A percentile compares a stretch with the other conserved stretches of the same genome.
phyloP scores from a whole-genome alignment of 2,113 vertebrate genomes.

The Dasyornis broadbenti region DNA sequence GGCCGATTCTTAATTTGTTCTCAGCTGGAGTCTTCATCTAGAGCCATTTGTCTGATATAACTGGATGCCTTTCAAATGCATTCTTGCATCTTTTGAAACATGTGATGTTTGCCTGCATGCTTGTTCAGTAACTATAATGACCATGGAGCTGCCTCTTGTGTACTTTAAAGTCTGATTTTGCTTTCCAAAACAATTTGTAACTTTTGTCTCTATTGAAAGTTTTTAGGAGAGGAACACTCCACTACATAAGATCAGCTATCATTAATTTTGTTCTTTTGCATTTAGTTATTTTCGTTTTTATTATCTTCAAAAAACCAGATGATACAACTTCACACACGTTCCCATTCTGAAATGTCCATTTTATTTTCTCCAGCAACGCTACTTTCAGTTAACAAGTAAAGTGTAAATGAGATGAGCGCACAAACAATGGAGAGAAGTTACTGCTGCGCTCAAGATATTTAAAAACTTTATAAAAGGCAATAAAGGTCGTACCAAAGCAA shows the following conservation, averaged over 20 bases:
- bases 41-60: constrained; percentile 2
- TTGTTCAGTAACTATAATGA: constrained; percentile 19
- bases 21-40: constrained; percentile 52
- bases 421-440: constrained; percentile 34
- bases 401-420: constrained; percentile 38
- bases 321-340: background rate
- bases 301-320: constrained; percentile 57
- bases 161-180: constrained; percentile 11
- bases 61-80: constrained; percentile 43
- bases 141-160: constrained; percentile 8
- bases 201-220: background rate
- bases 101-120: background rate
- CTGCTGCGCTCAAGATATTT: constrained; percentile 32
- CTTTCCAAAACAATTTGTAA: constrained; percentile 29
- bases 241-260: constrained; percentile 6
- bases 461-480: constrained; percentile 44
- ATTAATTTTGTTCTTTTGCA: constrained; percentile 31
- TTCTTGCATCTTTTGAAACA: background rate
- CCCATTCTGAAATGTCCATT: background rate
- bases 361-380: background rate
- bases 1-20: constrained; percentile 33
- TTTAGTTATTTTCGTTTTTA: constrained; percentile 53
- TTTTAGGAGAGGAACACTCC: background rate
- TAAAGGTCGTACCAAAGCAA: constrained; percentile 38
- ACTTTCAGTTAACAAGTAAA: constrained; percentile 45